These are phyloP conservation scores for Anabacerthia variegaticeps DNA, from an alignment of 2,797 vertebrate species.

Conservation along the genomic window DNA sequence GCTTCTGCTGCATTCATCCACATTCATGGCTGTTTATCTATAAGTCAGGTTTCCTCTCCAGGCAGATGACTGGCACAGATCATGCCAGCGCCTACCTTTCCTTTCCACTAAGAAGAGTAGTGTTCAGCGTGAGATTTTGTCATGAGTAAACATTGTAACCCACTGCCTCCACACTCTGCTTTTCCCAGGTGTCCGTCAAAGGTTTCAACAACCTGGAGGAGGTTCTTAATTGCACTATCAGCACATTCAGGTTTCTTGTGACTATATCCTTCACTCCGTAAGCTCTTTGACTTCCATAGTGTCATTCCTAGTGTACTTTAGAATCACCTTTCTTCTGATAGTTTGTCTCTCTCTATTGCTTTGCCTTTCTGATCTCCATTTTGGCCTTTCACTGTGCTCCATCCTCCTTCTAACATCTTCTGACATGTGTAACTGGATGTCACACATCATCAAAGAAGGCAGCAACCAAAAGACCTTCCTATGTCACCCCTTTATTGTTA, in stretches of 20 bases:
- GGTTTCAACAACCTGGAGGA: rapidly evolving
- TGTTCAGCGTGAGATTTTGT: neutral
- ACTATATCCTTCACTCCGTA: neutral
- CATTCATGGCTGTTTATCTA: neutral
- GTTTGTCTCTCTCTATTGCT: neutral
- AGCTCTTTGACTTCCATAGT: neutral
- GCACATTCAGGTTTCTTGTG: neutral
- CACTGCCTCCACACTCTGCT: neutral
- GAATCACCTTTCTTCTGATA: neutral
- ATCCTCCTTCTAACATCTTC: neutral
- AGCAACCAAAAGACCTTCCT: neutral
- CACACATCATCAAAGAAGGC: neutral
- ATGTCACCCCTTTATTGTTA: neutral
- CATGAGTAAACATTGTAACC: neutral
- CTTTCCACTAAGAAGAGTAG: neutral
- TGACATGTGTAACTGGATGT: neutral
- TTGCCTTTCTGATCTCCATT: neutral
- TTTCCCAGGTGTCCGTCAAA: neutral
- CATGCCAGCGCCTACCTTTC: too few relatives aligned
- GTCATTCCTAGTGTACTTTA: neutral
- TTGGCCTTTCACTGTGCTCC: neutral
- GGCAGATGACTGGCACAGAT: neutral
- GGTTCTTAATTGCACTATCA: neutral
- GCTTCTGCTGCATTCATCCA: neutral
- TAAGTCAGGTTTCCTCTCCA: neutral